Percentiles rank a stretch among this genome's conserved stretches.
These are phyloP conservation scores for Octomys mimax DNA, from an alignment of 2,797 vertebrate genomes.

Conservation along the genomic window DNA sequence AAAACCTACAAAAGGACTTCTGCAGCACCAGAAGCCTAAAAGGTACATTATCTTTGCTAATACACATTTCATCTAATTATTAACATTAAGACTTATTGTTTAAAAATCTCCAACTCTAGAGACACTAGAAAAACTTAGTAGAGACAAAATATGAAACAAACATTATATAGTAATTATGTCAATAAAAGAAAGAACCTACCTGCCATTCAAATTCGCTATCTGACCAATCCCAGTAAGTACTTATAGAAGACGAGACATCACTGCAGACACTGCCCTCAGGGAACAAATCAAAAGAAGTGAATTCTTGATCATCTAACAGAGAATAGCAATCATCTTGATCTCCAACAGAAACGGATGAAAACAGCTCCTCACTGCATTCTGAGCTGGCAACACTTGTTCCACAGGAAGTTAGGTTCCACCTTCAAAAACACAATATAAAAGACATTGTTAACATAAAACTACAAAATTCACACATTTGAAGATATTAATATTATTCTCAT, in stretches of 20 bases:
- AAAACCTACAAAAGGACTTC: conserved; percentile 60
- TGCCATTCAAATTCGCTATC: conserved; percentile 99
- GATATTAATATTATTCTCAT: background rate
- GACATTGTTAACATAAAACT: conserved; percentile 64
- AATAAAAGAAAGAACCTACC: conserved; percentile 88
- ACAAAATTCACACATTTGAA: conserved; percentile 9
- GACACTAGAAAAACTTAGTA: conserved; percentile 45
- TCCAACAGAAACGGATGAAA: conserved; percentile 98
- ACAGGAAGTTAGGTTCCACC: conserved; percentile 98
- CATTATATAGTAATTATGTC: background rate
- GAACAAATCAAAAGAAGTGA: conserved; percentile 97
- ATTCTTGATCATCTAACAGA: conserved; percentile 97
- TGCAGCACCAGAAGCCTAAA: conserved; percentile 59
- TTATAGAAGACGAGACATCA: conserved; percentile 98
- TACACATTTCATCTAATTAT: conserved; percentile 47
- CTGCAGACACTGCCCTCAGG: conserved; percentile 99
- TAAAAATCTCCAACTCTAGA: conserved; percentile 13
- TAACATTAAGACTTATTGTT: background rate
- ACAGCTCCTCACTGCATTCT: conserved; percentile 98
- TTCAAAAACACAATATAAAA: conserved; percentile 84
- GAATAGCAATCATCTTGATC: conserved; percentile 99
- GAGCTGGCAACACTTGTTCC: conserved; percentile 99
- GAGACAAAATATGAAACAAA: background rate
- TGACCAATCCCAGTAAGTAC: conserved; percentile 99
- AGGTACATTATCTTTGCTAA: background rate